Conservation (phyloP, 2,113 vertebrate genomes). For the Aptenodytes patagonicus region DNA sequence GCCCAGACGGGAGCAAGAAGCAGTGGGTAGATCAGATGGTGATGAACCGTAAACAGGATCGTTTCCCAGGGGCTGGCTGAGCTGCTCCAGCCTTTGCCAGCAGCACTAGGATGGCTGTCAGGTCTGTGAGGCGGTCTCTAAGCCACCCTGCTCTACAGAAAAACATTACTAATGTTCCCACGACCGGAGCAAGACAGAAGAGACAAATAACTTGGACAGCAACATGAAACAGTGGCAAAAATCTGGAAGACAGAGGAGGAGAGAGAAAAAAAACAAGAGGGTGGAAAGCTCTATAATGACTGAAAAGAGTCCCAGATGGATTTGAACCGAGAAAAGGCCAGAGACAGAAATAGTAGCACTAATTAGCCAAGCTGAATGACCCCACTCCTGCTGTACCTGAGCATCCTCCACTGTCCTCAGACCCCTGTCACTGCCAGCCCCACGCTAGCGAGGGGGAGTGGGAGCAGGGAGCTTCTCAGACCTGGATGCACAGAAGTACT, state of each 20-base stretch:
- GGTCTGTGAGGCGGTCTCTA: neutral
- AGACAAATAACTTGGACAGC: constrained; percentile 31
- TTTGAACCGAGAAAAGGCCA: neutral
- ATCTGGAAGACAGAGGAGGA: constrained; percentile 31
- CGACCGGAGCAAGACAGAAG: neutral
- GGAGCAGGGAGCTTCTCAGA: neutral
- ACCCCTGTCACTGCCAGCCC: fast-evolving
- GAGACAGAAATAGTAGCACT: constrained; percentile 17
- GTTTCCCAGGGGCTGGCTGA: neutral
- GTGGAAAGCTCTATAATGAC: neutral
- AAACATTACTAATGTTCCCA: constrained; percentile 44
- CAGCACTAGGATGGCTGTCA: neutral
- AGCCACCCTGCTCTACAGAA: constrained; percentile 19
- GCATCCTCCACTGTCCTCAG: neutral
- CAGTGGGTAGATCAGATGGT: constrained; percentile 3
- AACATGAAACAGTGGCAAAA: constrained; percentile 42
- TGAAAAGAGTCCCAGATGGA: constrained; percentile 22
- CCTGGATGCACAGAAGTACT: neutral
- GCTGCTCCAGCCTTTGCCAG: constrained; percentile 16
- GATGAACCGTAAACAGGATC: neutral
- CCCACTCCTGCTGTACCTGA: constrained; percentile 12
- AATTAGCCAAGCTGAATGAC: neutral
- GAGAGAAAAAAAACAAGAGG: neutral
- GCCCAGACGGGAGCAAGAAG: neutral
- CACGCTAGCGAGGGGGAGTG: neutral